phyloP scores from a whole-genome alignment of 2,888 invertebrate species.

The Chloroclystis v-ata region DNA sequence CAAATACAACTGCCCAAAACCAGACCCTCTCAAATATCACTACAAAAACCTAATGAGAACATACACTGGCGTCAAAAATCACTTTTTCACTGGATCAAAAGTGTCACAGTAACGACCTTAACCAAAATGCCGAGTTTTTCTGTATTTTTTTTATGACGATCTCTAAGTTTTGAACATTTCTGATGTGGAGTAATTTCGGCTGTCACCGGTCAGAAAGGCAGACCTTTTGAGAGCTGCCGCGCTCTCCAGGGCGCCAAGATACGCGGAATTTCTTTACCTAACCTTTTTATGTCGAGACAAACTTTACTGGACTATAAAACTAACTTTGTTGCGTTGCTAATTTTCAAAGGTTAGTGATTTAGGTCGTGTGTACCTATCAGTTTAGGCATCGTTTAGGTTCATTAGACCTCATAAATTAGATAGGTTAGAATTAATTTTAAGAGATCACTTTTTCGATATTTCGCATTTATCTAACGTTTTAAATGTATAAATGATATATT shows the following conservation, averaged over 20 bases:
- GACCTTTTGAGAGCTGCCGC: conserved; percentile 61
- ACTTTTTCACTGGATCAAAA: conserved; percentile 27
- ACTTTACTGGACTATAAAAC: conserved; percentile 26
- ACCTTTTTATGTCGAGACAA: conserved; percentile 43
- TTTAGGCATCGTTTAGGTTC: no score
- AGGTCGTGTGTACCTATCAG: background rate
- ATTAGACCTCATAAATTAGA: no score
- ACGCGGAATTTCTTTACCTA: conserved; percentile 66
- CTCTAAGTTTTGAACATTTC: conserved; percentile 34
- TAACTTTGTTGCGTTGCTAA: conserved; percentile 29
- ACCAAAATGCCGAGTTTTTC: conserved; percentile 59
- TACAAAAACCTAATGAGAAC: conserved; percentile 40
- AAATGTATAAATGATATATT: no score
- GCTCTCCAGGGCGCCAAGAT: conserved; percentile 60
- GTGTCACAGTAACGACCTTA: conserved; percentile 56
- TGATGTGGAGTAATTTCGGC: conserved; percentile 68
- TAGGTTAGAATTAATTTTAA: no score
- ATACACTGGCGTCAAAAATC: conserved; percentile 44
- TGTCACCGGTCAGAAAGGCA: conserved; percentile 60
- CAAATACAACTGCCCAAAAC: conserved; percentile 27
- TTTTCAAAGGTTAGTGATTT: conserved; percentile 13
- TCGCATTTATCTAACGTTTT: no score
- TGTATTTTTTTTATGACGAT: conserved; percentile 42
- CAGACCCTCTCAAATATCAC: conserved; percentile 13
- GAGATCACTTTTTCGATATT: no score